Conservation (phyloP, 1,140 invertebrate species). For the Pseudomyrmex dendroicus region DNA sequence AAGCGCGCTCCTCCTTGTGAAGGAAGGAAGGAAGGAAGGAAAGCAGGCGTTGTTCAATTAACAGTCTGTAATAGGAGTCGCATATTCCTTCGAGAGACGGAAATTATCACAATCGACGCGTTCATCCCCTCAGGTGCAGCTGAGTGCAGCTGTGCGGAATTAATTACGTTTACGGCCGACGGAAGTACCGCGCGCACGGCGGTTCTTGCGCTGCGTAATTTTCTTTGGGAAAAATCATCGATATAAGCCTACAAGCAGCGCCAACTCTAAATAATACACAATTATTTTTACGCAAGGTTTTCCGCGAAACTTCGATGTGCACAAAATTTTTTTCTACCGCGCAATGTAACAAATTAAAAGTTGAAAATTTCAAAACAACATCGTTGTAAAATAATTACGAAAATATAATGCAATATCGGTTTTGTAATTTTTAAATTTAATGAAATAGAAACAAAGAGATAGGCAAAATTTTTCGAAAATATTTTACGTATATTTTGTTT, state of each 20-base stretch:
- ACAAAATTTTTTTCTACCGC: not conserved
- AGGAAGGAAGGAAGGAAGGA: not conserved
- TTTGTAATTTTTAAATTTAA: not conserved
- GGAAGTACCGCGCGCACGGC: conserved; percentile 30
- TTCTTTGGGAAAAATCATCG: conserved; percentile 25
- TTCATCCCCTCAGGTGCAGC: conserved; percentile 41
- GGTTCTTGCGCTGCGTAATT: not conserved
- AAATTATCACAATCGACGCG: conserved; percentile 57
- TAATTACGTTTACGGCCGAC: conserved; percentile 50
- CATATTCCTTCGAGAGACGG: conserved; percentile 36
- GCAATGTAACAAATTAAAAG: not conserved
- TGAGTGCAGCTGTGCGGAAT: conserved; percentile 57
- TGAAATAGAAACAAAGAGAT: not conserved
- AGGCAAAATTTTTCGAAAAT: not conserved
- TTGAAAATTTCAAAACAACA: not conserved
- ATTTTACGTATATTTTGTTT: not conserved
- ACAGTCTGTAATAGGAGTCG: conserved; percentile 54
- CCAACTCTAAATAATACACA: not conserved
- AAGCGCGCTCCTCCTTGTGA: conserved; percentile 4
- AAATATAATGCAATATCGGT: not conserved
- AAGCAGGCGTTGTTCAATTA: conserved; percentile 59
- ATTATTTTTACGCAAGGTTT: not conserved
- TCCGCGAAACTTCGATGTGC: not conserved
- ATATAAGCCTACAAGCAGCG: not conserved
- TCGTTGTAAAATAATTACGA: not conserved